Percentiles rank a stretch among this genome's conserved stretches.
Evolutionary conservation across 2,113 vertebrate species (phyloP).

Genomic region (Heliornis fulica): DNA sequence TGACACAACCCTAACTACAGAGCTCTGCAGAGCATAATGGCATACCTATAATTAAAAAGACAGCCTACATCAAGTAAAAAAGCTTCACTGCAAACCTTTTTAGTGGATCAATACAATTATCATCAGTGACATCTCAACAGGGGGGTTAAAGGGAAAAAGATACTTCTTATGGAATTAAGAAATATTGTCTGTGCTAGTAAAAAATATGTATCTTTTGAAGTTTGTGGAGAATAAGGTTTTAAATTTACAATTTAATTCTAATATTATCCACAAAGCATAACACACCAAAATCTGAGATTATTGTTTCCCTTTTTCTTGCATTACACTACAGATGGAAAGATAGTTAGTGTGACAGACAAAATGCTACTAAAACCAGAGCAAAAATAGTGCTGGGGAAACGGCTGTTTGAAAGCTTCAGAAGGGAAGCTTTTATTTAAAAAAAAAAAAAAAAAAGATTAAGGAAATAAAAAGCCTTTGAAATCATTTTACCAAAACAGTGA

Average conservation of each 20-base stretch:
- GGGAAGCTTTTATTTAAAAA: neutral
- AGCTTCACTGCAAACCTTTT: conserved; percentile 46
- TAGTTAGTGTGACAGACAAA: neutral
- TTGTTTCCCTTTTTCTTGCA: neutral
- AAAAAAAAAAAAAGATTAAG: neutral
- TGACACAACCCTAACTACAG: conserved; percentile 33
- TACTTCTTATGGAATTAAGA: neutral
- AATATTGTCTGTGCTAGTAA: neutral
- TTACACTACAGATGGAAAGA: neutral
- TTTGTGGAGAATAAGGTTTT: neutral
- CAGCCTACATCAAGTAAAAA: conserved; percentile 33
- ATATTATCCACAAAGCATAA: neutral
- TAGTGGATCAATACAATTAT: conserved; percentile 48
- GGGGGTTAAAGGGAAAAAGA: neutral
- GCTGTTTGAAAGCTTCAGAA: neutral
- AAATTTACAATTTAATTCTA: neutral
- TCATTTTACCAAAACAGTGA: neutral
- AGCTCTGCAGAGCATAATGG: neutral
- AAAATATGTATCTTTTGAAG: neutral
- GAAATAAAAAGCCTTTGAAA: neutral
- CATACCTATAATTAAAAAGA: conserved; percentile 34
- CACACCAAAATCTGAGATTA: neutral
- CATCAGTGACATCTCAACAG: conserved; percentile 1
- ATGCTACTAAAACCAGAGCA: neutral
- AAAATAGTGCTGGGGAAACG: neutral